Percentiles rank a stretch among this genome's conserved stretches.
Evolutionary conservation across 2,888 invertebrate genomes (phyloP).

Genomic region (Chrysotoxum bicinctum): DNA sequence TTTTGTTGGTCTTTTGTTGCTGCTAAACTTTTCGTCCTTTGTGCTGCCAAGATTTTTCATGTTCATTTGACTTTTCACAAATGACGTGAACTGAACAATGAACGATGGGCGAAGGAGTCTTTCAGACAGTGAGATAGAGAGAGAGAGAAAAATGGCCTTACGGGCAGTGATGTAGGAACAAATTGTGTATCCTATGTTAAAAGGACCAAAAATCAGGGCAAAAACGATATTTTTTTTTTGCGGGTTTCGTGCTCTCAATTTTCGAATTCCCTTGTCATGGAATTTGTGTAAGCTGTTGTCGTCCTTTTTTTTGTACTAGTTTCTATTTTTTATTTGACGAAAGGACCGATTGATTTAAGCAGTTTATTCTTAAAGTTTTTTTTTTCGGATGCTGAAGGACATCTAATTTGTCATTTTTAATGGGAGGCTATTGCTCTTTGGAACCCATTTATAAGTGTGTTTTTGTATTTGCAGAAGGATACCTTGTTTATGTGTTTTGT

Average conservation of each 20-base stretch:
- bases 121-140: background rate
- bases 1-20: slow-evolving; percentile 3
- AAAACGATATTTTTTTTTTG: slow-evolving; percentile 38
- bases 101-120: slow-evolving; percentile 15
- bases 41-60: slow-evolving; percentile 56
- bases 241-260: slow-evolving; percentile 45
- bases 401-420: slow-evolving; percentile 10
- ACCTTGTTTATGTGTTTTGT: background rate
- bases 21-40: slow-evolving; percentile 13
- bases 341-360: slow-evolving; percentile 19
- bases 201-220: slow-evolving; percentile 44
- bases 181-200: slow-evolving; percentile 8
- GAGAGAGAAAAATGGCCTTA: background rate
- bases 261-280: slow-evolving; percentile 49
- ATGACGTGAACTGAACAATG: slow-evolving; percentile 41
- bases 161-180: background rate
- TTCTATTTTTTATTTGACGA: background rate
- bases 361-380: background rate
- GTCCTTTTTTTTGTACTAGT: slow-evolving; percentile 20
- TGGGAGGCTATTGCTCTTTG: background rate
- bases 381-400: background rate
- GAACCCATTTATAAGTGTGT: background rate
- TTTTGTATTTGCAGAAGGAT: background rate
- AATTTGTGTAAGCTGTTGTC: slow-evolving; percentile 45
- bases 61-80: slow-evolving; percentile 52